These are phyloP conservation scores for Heliconius eleuchia DNA, from an alignment of 1,140 invertebrate species.

Conservation along the genomic window DNA sequence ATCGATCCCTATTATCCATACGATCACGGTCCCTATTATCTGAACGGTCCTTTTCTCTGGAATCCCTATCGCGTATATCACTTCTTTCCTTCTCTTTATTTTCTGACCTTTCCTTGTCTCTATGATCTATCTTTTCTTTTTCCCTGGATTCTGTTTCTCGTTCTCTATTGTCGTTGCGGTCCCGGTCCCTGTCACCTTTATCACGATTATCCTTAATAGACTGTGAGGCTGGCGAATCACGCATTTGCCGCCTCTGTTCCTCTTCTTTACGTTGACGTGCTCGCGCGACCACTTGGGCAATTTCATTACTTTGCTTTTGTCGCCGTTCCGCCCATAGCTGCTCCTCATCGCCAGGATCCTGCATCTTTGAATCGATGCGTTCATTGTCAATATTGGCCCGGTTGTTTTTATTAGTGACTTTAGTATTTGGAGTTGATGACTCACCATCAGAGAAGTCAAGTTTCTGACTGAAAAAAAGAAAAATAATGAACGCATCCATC, in stretches of 20 bases:
- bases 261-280: constrained; percentile 90
- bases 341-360: constrained; percentile 85
- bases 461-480: constrained; percentile 86
- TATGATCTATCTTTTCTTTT: constrained; percentile 59
- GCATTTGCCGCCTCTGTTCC: constrained; percentile 86
- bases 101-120: constrained; percentile 58
- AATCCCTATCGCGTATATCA: constrained; percentile 62
- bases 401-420: constrained; percentile 65
- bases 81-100: constrained; percentile 59
- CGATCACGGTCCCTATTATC: constrained; percentile 72
- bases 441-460: constrained; percentile 97
- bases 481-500: background rate
- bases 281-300: constrained; percentile 87
- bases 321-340: constrained; percentile 88
- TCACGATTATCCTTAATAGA: constrained; percentile 55
- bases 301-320: constrained; percentile 85
- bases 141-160: constrained; percentile 60
- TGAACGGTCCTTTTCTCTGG: constrained; percentile 62
- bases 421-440: constrained; percentile 70
- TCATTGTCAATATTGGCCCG: constrained; percentile 64
- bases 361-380: constrained; percentile 65
- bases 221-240: constrained; percentile 47
- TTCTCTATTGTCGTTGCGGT: constrained; percentile 70
- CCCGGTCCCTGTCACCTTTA: constrained; percentile 59
- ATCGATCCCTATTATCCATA: constrained; percentile 56